Evolutionary conservation across 2,888 invertebrate species (phyloP), one percentile per base, ranked within the genome.

Genomic region (Chirona hameri): DNA sequence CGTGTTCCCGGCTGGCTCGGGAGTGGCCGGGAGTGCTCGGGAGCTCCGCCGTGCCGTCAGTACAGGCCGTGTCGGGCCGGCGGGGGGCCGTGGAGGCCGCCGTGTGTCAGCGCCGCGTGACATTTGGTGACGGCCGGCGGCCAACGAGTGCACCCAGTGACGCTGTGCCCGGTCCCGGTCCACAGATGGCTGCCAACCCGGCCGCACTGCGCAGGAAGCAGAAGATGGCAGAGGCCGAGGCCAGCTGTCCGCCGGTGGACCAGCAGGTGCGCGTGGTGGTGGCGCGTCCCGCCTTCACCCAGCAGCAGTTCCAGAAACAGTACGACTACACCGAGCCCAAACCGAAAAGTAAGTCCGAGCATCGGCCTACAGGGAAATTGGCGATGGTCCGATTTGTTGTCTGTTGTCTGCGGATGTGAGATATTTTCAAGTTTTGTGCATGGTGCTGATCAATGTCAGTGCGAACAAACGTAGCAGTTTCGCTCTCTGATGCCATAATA

Each of bases 161-260:
- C 69, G 29, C 69, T 39, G 39, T 5, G 69, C 0, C 29, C 69
- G 9, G 14, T 69, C 69, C n/a, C 27, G 29, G 39, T n/a, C 31
- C 72, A 9, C 80, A 80, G 80, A 80, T 80, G 80, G 48, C 80
- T 15, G 55, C 52, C 27, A 80, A 80, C 52, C 48, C 80, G 14
- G 80, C 48, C 15, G 80, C 80, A 52, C 80, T 52, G 80, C 48
- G 52, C 52, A 52, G 27, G 52, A 80, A 80, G 80, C 80, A 80
- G 80, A 80, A 80, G 29, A 80, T 80, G 80, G 80, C 80, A 14
- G 80, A 80, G 80, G 80, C 80, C 21, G 80, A 52, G 29, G 80
- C 52, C 27, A 80, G 80, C 80, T 24, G 24, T 14, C 76, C 39
- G 24, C 76, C 39, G 9, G 46, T 4, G 7, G 76, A 39, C 18